Base-by-base conservation (phyloP, 2,113 vertebrate genomes). In the Hoplias malabaricus region DNA sequence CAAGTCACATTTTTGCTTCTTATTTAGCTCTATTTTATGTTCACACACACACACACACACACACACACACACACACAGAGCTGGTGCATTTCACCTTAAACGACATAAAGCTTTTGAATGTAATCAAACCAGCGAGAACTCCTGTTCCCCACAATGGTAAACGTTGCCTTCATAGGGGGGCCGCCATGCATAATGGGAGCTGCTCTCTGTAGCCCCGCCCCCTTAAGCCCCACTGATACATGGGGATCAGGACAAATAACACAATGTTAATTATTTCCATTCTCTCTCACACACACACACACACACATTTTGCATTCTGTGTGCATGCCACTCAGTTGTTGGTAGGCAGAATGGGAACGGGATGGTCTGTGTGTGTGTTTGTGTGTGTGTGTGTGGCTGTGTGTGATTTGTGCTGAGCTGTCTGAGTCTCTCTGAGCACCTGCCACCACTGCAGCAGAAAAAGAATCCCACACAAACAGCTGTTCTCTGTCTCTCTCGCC, bases 381-480 rank as follows among this genome's bases (percentile, higher is more conserved):
- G 38, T 33, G 53, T 42, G 42, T 53, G 50, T 69, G 27, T 46
- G 46, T 50, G 65, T 70, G 34, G 69, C 66, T 63, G 72, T 63
- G 67, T 75, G 29, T 57, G 40, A 40, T 12, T 48, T 48, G 5
- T 48, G 40, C 33, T 53, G 70, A 48, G 43, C 50, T 75, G 65
- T 33, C 10, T 16, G 69, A 56, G 65, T n/a, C 34, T 43, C 46
- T 56, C 34, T 46, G 73, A 69, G 77, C 89, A 92, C 89, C 91
- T 92, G 91, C 89, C 83, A 75, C 69, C 79, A 73, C n/a, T 46
- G 63, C 34, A 50, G 69, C 61, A 3, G 27, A 68, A 82, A 79
- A 57, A 67, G 54, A 21, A 16, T 69, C 54, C 78, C 66, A 54
- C 69, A 78, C 69, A 78, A 73, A 82, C 59, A 66, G 46, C 40